A percentile compares a stretch with the other conserved stretches of the same genome.
These are phyloP conservation scores for Drosophila eugracilis DNA, from an alignment of 1,140 invertebrate genomes.

Conservation along the genomic window DNA sequence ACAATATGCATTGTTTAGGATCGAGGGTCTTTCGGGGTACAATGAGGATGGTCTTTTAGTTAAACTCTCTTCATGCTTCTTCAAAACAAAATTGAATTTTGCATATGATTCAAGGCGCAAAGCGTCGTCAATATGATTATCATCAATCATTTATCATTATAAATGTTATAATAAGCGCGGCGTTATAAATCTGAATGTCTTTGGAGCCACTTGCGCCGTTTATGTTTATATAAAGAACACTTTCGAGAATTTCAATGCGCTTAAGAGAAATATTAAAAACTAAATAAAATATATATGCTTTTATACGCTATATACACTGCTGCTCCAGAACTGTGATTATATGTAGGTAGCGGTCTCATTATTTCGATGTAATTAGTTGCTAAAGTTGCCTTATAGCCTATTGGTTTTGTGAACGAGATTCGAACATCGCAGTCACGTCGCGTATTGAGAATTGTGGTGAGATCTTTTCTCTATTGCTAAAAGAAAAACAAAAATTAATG, in stretches of 20 bases:
- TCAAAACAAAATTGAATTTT: constrained; percentile 78
- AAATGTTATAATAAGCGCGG: constrained; percentile 17
- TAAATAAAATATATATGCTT: constrained; percentile 57
- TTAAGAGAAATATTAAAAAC: constrained; percentile 42
- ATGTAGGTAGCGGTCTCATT: constrained; percentile 42
- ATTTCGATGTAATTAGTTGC: constrained; percentile 66
- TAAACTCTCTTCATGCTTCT: constrained; percentile 33
- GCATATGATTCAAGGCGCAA: constrained; percentile 30
- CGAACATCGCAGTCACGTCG: constrained; percentile 92
- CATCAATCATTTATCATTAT: constrained; percentile 21
- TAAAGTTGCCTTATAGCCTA: constrained; percentile 60
- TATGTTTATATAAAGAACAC: constrained; percentile 21
- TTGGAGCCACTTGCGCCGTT: constrained; percentile 68
- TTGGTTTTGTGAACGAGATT: constrained; percentile 86
- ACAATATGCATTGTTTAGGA: constrained; percentile 49
- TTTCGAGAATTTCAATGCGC: constrained; percentile 29
- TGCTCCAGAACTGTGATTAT: constrained; percentile 39
- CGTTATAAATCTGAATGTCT: constrained; percentile 59
- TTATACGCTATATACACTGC: constrained; percentile 27
- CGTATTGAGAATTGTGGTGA: constrained; percentile 90
- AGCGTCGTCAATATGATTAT: constrained; percentile 44
- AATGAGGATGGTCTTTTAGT: constrained; percentile 62
- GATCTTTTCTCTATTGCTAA: constrained; percentile 88
- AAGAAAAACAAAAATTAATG: constrained; percentile 27
- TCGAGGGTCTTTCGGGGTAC: constrained; percentile 11